Evolutionary conservation across 2,113 vertebrate genomes (phyloP).

Genomic region (Grammomys surdaster): DNA sequence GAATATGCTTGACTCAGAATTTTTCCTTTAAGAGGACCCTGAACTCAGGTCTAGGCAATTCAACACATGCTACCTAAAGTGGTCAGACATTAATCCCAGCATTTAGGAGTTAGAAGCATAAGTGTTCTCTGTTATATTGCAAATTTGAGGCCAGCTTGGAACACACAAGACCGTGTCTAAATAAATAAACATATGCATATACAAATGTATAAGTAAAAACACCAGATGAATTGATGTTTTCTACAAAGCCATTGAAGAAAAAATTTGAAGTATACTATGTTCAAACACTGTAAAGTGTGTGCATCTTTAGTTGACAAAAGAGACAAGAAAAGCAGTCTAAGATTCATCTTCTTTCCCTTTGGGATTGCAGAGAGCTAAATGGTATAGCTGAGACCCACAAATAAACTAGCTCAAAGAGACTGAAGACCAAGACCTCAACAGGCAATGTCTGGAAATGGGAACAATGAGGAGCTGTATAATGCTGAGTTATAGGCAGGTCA

Average conservation of each 20-base stretch:
- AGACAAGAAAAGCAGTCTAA: background rate
- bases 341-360: background rate
- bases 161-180: background rate
- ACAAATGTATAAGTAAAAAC: background rate
- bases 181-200: background rate
- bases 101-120: background rate
- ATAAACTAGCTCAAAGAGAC: conserved; percentile 50
- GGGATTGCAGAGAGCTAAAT: conserved; percentile 20
- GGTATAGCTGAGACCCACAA: conserved; percentile 43
- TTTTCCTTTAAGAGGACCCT: background rate
- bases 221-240: conserved; percentile 8
- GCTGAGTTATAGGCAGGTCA: conserved; percentile 25
- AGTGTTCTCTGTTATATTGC: background rate
- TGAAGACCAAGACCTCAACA: conserved; percentile 39
- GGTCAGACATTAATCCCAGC: background rate
- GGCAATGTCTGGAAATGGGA: conserved; percentile 50
- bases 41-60: background rate
- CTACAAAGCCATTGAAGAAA: background rate
- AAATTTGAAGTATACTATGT: background rate
- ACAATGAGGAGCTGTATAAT: conserved; percentile 51
- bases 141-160: background rate
- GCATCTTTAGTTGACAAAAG: conserved; percentile 8
- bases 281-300: background rate
- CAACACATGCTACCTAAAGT: background rate
- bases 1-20: background rate